Evolutionary conservation across 2,797 vertebrate genomes (phyloP).

Genomic region (Mormyrops boulengeri): DNA sequence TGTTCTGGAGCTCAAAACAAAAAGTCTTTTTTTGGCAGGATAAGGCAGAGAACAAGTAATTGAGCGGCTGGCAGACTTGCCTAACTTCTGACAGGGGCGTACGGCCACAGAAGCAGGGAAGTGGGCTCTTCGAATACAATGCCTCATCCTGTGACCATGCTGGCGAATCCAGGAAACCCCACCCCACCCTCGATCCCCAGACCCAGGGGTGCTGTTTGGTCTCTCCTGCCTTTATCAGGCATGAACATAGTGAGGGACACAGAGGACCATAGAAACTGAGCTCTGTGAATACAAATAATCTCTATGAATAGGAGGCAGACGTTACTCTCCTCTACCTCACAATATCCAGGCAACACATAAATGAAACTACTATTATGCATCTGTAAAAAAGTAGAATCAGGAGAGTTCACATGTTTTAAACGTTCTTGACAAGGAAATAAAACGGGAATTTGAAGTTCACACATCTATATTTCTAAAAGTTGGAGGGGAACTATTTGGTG

Average conservation of each 20-base stretch:
- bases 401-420: neutral
- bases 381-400: neutral
- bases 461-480: neutral
- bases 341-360: neutral
- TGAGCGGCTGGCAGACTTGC: neutral
- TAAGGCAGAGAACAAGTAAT: neutral
- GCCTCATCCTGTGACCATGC: neutral
- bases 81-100: neutral
- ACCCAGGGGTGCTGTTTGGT: neutral
- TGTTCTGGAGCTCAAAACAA: slow-evolving; percentile 14
- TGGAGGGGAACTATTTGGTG: neutral
- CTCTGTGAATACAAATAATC: neutral
- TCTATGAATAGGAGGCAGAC: neutral
- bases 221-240: neutral
- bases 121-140: slow-evolving; percentile 14
- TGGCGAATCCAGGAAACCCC: slow-evolving; percentile 8
- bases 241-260: neutral
- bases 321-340: neutral
- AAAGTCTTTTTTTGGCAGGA: slow-evolving; percentile 9
- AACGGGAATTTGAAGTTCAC: neutral
- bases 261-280: neutral
- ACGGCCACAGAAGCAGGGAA: neutral
- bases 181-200: slow-evolving; percentile 3
- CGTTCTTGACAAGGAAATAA: neutral
- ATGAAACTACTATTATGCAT: neutral